phyloP scores from a whole-genome alignment of 2,797 vertebrate species.

The Sebastes minor region DNA sequence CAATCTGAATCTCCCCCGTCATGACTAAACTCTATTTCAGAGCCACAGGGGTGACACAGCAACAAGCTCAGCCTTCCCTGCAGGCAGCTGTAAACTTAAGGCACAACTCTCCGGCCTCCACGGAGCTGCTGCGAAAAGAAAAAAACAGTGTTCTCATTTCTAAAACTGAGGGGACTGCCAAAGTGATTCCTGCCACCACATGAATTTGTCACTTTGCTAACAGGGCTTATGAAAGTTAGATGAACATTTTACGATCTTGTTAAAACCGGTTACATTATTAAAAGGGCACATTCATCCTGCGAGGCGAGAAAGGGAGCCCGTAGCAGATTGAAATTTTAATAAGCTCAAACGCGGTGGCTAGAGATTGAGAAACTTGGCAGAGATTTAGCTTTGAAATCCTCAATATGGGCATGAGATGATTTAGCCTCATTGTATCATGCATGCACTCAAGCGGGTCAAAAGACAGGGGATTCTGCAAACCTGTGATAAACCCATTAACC shows the following conservation, averaged over 20 bases:
- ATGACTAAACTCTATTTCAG: constrained; percentile 49
- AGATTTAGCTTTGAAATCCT: constrained; percentile 70
- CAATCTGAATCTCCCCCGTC: constrained; percentile 60
- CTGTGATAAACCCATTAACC: constrained; percentile 69
- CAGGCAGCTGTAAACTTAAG: constrained; percentile 44
- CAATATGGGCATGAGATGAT: constrained; percentile 55
- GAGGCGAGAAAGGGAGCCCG: constrained; percentile 60
- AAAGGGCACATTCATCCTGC: constrained; percentile 80
- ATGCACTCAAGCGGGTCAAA: constrained; percentile 57
- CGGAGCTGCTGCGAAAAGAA: neutral
- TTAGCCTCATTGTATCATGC: constrained; percentile 58
- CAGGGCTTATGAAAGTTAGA: constrained; percentile 83
- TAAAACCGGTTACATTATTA: constrained; percentile 87
- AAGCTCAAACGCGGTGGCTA: constrained; percentile 63
- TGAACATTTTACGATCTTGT: constrained; percentile 85
- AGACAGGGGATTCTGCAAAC: constrained; percentile 59
- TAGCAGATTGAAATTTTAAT: constrained; percentile 80
- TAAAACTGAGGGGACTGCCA: constrained; percentile 36
- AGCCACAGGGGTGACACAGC: constrained; percentile 42
- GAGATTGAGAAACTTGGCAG: constrained; percentile 75
- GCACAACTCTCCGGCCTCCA: constrained; percentile 18
- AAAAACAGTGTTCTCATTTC: constrained; percentile 11
- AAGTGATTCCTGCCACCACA: constrained; percentile 52
- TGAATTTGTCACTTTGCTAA: constrained; percentile 79
- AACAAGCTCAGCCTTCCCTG: constrained; percentile 28